Conservation (phyloP, 2,888 invertebrate genomes). For the Seira ritae region DNA sequence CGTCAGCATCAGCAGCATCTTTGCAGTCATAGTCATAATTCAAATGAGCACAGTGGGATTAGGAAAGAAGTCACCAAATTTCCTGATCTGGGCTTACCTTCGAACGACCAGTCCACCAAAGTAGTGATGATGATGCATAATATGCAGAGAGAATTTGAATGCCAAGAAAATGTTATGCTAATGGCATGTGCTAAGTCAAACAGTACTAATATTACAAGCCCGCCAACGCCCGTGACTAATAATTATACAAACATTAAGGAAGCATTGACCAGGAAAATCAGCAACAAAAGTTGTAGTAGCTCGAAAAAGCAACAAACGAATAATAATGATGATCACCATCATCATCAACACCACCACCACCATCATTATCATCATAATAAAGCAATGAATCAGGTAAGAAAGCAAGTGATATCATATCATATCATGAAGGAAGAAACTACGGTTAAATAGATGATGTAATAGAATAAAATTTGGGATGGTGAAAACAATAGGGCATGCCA, state of each 20-base stretch:
- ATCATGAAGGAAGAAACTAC: slow-evolving; percentile 3
- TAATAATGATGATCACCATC: slow-evolving; percentile 27
- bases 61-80: slow-evolving; percentile 29
- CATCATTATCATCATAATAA: slow-evolving; percentile 20
- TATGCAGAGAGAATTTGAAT: slow-evolving; percentile 19
- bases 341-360: neutral
- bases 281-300: slow-evolving; percentile 49
- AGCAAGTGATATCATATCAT: neutral
- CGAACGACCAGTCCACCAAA: slow-evolving; percentile 17
- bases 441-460: slow-evolving; percentile 48
- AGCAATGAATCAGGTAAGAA: slow-evolving; percentile 52
- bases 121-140: slow-evolving; percentile 1
- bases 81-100: slow-evolving; percentile 34
- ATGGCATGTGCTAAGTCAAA: slow-evolving; percentile 36
- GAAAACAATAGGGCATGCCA: slow-evolving; percentile 47
- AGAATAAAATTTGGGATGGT: slow-evolving; percentile 35
- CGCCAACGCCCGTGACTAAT: slow-evolving; percentile 47
- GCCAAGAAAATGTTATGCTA: slow-evolving; percentile 28
- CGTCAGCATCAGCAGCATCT: neutral
- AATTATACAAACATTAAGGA: slow-evolving; percentile 71
- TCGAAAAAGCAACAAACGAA: slow-evolving; percentile 11
- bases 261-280: slow-evolving; percentile 64
- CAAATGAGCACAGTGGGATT: slow-evolving; percentile 24
- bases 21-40: slow-evolving; percentile 32
- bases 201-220: neutral